Evolutionary conservation across 2,797 vertebrate genomes (phyloP).

Genomic region (Bradypus variegatus): DNA sequence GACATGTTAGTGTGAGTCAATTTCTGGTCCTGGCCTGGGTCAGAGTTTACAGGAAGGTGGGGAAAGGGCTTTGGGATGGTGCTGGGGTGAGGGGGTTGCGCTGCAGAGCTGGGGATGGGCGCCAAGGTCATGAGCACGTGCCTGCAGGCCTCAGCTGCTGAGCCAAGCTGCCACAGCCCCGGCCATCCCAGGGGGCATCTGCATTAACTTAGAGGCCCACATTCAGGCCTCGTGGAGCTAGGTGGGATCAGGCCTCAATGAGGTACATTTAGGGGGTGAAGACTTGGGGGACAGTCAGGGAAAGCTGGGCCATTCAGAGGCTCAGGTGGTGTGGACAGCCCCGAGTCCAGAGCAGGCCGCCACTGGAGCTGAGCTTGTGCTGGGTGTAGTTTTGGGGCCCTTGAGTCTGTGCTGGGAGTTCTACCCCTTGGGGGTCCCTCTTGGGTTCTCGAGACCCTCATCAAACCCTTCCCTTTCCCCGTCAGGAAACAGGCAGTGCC

Average conservation of each 20-base stretch:
- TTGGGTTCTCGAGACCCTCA: neutral
- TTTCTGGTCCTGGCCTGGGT: neutral
- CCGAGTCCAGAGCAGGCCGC: neutral
- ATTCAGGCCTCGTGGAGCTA: neutral
- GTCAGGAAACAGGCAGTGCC: neutral
- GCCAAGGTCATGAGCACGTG: too few relatives aligned
- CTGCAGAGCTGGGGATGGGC: neutral
- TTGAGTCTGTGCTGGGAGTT: neutral
- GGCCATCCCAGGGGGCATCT: neutral
- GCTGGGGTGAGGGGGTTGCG: too few relatives aligned
- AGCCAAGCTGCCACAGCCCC: neutral
- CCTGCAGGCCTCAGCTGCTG: too few relatives aligned
- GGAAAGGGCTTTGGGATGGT: neutral
- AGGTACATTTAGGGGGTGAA: neutral
- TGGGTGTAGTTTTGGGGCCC: accelerated
- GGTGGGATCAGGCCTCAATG: neutral
- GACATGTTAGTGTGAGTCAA: neutral
- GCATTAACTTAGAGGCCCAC: neutral
- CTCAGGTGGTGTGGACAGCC: neutral
- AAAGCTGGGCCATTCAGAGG: too few relatives aligned
- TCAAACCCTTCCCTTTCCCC: too few relatives aligned
- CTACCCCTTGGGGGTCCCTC: neutral
- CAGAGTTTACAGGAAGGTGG: neutral
- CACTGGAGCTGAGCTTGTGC: neutral
- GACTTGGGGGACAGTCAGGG: too few relatives aligned